Evolutionary conservation across 2,797 vertebrate species (phyloP).

Genomic region (Sus cebifrons): DNA sequence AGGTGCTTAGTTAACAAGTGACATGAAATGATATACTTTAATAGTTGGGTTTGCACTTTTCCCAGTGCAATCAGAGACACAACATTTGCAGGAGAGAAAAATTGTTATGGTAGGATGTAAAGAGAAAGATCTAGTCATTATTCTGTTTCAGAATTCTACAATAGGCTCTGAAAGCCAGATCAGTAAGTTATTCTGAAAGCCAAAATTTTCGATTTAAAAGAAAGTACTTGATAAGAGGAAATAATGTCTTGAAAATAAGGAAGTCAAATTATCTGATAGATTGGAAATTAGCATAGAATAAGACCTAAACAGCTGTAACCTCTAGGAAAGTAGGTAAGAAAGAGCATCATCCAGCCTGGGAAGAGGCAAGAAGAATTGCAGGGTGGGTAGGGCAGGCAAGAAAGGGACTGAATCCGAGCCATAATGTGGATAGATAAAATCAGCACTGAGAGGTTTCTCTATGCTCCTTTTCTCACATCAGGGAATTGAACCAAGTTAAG

Average conservation of each 20-base stretch:
- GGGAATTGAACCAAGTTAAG: not conserved
- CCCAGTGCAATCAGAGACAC: not conserved
- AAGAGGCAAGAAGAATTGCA: not conserved
- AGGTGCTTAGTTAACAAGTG: not conserved
- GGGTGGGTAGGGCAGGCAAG: not conserved
- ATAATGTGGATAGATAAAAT: not conserved
- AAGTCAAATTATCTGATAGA: not conserved
- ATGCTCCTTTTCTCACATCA: not conserved
- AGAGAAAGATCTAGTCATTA: not conserved
- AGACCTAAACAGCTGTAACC: not conserved
- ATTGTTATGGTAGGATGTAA: not conserved
- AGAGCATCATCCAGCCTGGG: not conserved
- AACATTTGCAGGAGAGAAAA: not conserved
- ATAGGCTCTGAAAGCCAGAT: not conserved
- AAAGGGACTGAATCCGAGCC: not conserved
- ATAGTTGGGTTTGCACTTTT: not conserved
- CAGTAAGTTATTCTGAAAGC: not conserved
- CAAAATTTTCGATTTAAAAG: conserved; percentile 1
- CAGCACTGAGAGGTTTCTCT: not conserved
- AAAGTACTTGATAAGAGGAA: not conserved
- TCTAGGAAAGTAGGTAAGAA: not conserved
- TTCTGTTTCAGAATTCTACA: conserved; percentile 19
- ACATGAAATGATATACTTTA: not conserved
- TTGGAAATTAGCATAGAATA: not conserved
- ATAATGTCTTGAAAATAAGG: not conserved